phyloP scores from a whole-genome alignment of 2,113 vertebrate genomes.

The Eubucco bourcierii region DNA sequence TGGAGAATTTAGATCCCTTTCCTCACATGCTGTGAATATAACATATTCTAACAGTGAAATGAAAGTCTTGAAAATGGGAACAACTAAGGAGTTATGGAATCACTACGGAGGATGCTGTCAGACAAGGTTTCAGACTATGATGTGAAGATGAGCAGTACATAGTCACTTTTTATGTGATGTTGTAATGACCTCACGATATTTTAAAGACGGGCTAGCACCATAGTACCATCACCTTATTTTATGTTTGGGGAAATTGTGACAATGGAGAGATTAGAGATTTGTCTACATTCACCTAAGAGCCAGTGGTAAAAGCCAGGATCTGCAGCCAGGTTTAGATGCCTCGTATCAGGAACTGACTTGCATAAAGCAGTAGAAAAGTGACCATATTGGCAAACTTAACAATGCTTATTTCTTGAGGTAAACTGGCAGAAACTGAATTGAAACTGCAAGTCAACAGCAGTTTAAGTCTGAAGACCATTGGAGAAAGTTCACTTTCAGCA shows the following conservation, averaged over 20 bases:
- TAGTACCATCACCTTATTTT: not conserved
- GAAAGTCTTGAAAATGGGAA: not conserved
- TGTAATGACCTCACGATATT: fast-evolving
- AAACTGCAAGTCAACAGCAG: not conserved
- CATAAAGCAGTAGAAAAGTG: not conserved
- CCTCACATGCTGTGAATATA: fast-evolving
- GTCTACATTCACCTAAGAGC: not conserved
- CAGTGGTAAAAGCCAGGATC: not conserved
- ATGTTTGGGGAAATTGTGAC: not conserved
- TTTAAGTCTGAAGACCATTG: not conserved
- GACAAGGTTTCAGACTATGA: not conserved
- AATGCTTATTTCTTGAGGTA: not conserved
- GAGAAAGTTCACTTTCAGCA: not conserved
- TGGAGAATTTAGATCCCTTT: not conserved
- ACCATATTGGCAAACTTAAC: not conserved
- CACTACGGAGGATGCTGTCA: not conserved
- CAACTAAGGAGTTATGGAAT: not conserved
- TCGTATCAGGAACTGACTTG: not conserved
- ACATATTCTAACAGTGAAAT: not conserved
- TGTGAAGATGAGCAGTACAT: not conserved
- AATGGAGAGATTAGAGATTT: not conserved
- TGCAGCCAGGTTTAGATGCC: not conserved
- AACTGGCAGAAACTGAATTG: not conserved
- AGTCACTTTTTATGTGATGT: not conserved
- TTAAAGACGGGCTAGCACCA: not conserved